Conservation (phyloP, 2,888 invertebrate species). For the Eupithecia inturbata region DNA sequence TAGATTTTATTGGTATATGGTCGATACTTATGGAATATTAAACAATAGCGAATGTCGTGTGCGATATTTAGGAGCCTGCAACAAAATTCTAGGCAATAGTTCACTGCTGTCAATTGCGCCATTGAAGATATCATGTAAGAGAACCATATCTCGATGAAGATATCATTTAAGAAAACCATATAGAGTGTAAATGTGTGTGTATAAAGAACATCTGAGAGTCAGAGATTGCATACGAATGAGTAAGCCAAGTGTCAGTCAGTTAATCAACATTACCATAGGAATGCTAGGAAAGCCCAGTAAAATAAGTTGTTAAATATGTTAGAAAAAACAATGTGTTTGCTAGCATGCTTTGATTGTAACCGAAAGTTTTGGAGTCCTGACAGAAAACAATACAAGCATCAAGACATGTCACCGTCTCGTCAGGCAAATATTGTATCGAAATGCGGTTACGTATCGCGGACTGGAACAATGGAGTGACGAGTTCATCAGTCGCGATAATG, state of each 20-base stretch:
- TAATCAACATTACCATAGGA: not conserved
- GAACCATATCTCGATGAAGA: too few species aligned
- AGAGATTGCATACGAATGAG: not conserved
- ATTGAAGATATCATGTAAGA: too few species aligned
- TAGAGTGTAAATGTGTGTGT: too few species aligned
- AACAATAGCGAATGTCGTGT: too few species aligned
- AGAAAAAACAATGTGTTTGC: not conserved
- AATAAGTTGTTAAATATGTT: not conserved
- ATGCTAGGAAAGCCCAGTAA: not conserved
- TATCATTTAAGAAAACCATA: too few species aligned
- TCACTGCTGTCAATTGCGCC: too few species aligned
- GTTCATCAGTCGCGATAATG: conserved; percentile 81
- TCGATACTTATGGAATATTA: too few species aligned
- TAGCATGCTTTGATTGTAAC: not conserved
- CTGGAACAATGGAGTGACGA: conserved; percentile 75
- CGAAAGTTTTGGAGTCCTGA: not conserved
- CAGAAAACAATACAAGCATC: conserved; percentile 10
- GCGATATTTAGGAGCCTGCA: too few species aligned
- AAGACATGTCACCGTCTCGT: conserved; percentile 7
- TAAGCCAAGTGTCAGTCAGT: not conserved
- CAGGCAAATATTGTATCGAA: conserved; percentile 37
- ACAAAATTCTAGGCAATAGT: too few species aligned
- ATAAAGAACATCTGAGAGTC: not conserved
- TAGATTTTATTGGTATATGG: too few species aligned
- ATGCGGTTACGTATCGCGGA: conserved; percentile 59